These are phyloP conservation scores for Aproaerema taeniolella DNA, from an alignment of 2,888 invertebrate genomes.

Conservation along the genomic window DNA sequence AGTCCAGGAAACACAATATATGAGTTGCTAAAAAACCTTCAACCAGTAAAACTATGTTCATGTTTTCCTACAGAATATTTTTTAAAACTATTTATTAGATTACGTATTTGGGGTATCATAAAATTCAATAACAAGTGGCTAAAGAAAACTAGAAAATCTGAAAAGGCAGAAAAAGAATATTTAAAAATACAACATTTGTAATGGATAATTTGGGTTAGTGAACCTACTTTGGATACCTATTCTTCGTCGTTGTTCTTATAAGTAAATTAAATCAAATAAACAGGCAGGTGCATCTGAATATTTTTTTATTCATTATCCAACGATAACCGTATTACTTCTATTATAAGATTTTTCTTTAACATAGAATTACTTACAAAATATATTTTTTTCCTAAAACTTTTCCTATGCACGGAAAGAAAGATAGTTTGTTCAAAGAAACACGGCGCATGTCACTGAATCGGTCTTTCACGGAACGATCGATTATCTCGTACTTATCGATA, in stretches of 20 bases:
- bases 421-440: conserved; percentile 43
- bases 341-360: neutral
- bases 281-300: neutral
- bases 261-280: neutral
- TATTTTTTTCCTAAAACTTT: neutral
- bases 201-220: too few relatives aligned
- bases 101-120: neutral
- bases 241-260: too few relatives aligned
- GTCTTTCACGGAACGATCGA: conserved; percentile 49
- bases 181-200: conserved; percentile 1
- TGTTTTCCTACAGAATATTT: conserved; percentile 1
- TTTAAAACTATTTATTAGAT: neutral
- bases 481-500: conserved; percentile 51
- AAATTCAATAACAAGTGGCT: neutral
- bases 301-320: neutral
- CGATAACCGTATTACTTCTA: neutral
- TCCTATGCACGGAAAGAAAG: conserved; percentile 35
- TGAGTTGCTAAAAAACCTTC: neutral
- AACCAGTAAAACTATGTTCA: neutral
- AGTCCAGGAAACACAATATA: neutral
- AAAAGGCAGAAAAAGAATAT: neutral
- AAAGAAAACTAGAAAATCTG: too few relatives aligned
- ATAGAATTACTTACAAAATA: neutral
- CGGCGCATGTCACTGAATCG: conserved; percentile 57
- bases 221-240: too few relatives aligned